Conservation (phyloP, 2,797 vertebrate species). For the Coreius guichenoti region DNA sequence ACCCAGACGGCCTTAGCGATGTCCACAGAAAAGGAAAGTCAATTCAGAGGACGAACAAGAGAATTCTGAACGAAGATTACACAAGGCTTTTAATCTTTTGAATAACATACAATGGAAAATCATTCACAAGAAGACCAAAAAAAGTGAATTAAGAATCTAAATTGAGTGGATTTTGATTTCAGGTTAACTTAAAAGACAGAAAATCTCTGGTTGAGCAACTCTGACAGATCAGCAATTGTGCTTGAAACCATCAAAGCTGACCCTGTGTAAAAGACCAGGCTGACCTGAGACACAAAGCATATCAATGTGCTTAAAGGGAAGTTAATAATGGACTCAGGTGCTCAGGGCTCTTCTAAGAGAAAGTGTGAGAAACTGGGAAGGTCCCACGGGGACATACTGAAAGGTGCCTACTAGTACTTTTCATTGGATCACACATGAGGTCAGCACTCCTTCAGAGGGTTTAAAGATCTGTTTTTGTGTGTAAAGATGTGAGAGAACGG, state of each 20-base stretch:
- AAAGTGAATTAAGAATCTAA: not conserved
- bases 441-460: constrained; percentile 31
- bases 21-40: not conserved
- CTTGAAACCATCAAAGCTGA: constrained; percentile 55
- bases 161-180: constrained; percentile 2
- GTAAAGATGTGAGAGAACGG: constrained; percentile 60
- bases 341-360: constrained; percentile 23
- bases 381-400: not conserved
- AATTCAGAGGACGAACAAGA: not conserved
- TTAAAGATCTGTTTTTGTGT: constrained; percentile 27
- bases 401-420: constrained; percentile 18
- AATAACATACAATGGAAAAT: not conserved
- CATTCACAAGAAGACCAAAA: not conserved
- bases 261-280: constrained; percentile 47
- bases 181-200: not conserved
- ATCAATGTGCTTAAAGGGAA: constrained; percentile 30
- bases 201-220: constrained; percentile 27
- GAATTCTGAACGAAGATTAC: not conserved
- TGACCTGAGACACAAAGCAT: constrained; percentile 47
- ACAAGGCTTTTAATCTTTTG: constrained; percentile 3
- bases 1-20: not conserved
- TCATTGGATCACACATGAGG: constrained; percentile 14
- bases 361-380: constrained; percentile 9
- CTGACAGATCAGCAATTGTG: constrained; percentile 27
- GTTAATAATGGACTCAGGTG: constrained; percentile 59